Percentiles rank a stretch among this genome's conserved stretches.
These are phyloP conservation scores for Trisateles emortualis DNA, from an alignment of 2,888 invertebrate genomes.

Conservation along the genomic window DNA sequence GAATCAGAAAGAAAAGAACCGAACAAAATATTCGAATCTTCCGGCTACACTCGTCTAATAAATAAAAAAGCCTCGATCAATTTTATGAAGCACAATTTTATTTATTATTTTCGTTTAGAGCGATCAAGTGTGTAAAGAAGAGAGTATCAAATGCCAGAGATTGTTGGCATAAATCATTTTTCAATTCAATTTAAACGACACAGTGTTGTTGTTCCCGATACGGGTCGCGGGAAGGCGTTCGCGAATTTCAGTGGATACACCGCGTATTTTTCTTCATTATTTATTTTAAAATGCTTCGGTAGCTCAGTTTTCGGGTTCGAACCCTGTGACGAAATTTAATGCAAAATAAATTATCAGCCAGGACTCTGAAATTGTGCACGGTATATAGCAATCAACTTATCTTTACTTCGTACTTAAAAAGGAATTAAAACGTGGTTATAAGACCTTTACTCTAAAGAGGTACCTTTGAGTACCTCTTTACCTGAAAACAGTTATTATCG, in stretches of 20 bases:
- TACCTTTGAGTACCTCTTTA: background rate
- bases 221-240: constrained; percentile 46
- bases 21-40: constrained; percentile 51
- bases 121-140: constrained; percentile 76
- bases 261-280: constrained; percentile 33
- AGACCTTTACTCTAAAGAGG: too few species aligned
- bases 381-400: too few species aligned
- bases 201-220: constrained; percentile 75
- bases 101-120: constrained; percentile 73
- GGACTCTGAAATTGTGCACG: too few species aligned
- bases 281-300: constrained; percentile 30
- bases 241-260: constrained; percentile 52
- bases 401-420: too few species aligned
- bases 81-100: constrained; percentile 62
- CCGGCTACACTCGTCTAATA: constrained; percentile 52
- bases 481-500: background rate
- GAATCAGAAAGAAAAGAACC: constrained; percentile 36
- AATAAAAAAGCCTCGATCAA: constrained; percentile 62
- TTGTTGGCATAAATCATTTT: constrained; percentile 83
- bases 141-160: constrained; percentile 73
- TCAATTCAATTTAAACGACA: constrained; percentile 84
- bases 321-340: too few species aligned
- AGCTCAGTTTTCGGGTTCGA: too few species aligned
- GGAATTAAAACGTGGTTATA: too few species aligned
- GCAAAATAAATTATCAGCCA: too few species aligned